A percentile compares a stretch with the other conserved stretches of the same genome.
Conservation (phyloP, 2,888 invertebrate species). For the Epinotia nisella region DNA sequence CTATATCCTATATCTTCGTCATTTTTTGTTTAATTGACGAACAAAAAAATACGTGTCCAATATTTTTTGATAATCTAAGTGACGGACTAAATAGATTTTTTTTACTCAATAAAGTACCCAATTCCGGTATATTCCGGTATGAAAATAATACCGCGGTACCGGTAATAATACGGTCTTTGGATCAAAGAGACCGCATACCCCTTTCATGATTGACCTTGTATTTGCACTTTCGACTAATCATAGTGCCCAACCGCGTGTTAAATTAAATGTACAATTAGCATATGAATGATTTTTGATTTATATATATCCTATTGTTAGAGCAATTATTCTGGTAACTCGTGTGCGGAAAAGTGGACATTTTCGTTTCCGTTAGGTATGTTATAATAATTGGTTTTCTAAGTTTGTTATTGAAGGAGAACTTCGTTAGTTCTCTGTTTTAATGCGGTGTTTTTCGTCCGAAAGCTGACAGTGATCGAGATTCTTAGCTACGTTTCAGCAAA, state of each 20-base stretch:
- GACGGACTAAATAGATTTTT: too few species aligned
- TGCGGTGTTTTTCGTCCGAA: too few species aligned
- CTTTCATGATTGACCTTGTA: slow-evolving; percentile 1
- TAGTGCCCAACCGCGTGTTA: not conserved
- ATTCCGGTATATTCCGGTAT: not conserved
- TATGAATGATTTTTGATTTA: slow-evolving; percentile 21
- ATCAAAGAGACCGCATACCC: not conserved
- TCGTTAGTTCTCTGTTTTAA: too few species aligned
- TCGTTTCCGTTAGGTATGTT: slow-evolving; percentile 9
- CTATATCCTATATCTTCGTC: too few species aligned
- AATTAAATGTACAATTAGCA: slow-evolving; percentile 25
- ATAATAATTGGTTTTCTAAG: slow-evolving; percentile 19
- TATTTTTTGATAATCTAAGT: too few species aligned
- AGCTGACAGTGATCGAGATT: too few species aligned
- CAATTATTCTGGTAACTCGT: slow-evolving; percentile 2
- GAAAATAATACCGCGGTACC: not conserved
- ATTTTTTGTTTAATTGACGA: too few species aligned
- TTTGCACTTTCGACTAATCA: slow-evolving; percentile 29
- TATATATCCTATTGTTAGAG: slow-evolving; percentile 19
- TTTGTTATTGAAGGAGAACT: too few species aligned
- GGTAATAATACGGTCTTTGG: not conserved
- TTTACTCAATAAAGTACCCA: too few species aligned
- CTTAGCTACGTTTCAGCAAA: too few species aligned
- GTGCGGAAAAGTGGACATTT: slow-evolving; percentile 2
- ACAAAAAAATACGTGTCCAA: too few species aligned